phyloP scores from a whole-genome alignment of 37 sponge, comb jelly and placozoan genomes.

The Ephydatia muelleri region DNA sequence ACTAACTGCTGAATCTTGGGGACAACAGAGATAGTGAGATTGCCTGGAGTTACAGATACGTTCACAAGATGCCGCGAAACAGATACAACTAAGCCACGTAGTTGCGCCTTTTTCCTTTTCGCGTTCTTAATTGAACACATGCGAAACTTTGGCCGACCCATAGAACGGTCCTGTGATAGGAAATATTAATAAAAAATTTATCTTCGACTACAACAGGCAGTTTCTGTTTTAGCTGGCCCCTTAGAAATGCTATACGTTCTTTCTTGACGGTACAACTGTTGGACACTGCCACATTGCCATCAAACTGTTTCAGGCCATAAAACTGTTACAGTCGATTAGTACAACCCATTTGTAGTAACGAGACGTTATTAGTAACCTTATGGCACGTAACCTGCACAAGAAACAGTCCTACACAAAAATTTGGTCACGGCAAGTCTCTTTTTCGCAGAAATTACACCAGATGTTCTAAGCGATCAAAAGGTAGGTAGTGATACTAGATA shows the following conservation, averaged over 20 bases:
- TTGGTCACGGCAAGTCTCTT: no score
- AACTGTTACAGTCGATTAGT: no score
- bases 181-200: background rate
- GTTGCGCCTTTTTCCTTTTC: background rate
- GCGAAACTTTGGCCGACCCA: background rate
- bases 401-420: no score
- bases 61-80: background rate
- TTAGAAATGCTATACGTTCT: background rate
- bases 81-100: background rate
- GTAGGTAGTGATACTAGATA: no score
- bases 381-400: no score
- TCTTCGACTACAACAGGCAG: background rate
- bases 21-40: constrained; percentile 1
- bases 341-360: no score
- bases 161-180: background rate
- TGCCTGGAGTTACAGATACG: background rate
- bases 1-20: constrained; percentile 1
- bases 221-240: constrained; percentile 1
- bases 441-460: no score
- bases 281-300: no score
- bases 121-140: constrained; percentile 1
- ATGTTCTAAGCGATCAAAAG: no score
- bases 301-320: no score
- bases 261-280: no score
- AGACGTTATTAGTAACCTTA: no score